A percentile compares a stretch with the other conserved stretches of the same genome.
Conservation (phyloP, 2,888 invertebrate genomes). For the Heliconius hortense region DNA sequence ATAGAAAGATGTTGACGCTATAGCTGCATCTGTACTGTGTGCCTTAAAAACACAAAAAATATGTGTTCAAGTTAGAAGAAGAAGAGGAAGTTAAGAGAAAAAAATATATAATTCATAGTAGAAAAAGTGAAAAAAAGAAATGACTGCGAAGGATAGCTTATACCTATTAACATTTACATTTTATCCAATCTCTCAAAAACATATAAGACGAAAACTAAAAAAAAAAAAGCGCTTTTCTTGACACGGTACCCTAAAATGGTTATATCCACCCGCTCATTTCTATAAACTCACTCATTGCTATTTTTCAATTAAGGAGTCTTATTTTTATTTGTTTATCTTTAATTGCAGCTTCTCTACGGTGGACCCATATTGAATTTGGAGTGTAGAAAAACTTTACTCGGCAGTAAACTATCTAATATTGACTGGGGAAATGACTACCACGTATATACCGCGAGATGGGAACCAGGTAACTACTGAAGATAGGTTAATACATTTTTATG, state of each 20-base stretch:
- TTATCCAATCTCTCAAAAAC: no score
- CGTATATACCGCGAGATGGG: constrained; percentile 85
- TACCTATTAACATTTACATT: no score
- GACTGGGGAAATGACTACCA: constrained; percentile 84
- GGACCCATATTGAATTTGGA: constrained; percentile 71
- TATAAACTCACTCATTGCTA: not conserved
- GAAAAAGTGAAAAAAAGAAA: no score
- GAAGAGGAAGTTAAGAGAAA: no score
- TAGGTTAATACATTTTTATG: not conserved
- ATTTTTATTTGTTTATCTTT: not conserved
- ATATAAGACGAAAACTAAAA: no score
- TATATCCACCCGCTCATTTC: not conserved
- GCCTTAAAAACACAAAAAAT: no score
- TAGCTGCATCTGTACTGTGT: no score
- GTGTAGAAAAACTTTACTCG: constrained; percentile 60
- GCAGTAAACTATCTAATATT: constrained; percentile 48
- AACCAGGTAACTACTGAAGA: constrained; percentile 66
- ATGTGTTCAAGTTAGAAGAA: no score
- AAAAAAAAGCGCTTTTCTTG: not conserved
- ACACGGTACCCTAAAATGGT: not conserved
- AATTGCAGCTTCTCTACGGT: constrained; percentile 69
- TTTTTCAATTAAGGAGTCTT: not conserved
- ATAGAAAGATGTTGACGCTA: no score
- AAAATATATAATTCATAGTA: no score
- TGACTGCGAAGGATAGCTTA: no score